Percentiles rank a stretch among this genome's conserved stretches.
These are phyloP conservation scores for Strix occidentalis DNA, from an alignment of 2,797 vertebrate genomes.

Conservation along the genomic window DNA sequence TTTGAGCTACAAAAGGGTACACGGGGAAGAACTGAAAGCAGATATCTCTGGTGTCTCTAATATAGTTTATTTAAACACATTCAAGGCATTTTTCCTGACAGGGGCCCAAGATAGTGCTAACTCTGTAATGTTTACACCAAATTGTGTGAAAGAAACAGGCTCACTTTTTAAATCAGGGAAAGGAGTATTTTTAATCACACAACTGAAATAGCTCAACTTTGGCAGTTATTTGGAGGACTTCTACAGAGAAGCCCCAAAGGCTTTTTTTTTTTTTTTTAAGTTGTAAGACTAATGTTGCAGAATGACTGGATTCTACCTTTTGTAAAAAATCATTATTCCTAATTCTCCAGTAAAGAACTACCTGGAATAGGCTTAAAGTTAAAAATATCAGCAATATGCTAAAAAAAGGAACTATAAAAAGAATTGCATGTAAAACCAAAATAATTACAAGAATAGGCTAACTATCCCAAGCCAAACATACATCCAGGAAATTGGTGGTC, in stretches of 20 bases:
- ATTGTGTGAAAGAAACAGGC: background rate
- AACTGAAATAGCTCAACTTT: background rate
- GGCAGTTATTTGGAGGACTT: background rate
- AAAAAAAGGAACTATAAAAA: background rate
- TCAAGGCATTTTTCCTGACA: background rate
- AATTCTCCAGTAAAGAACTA: background rate
- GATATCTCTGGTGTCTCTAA: background rate
- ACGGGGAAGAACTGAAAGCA: background rate
- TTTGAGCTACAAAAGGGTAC: background rate
- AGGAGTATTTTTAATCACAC: background rate
- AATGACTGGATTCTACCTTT: background rate
- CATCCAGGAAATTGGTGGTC: constrained; percentile 1
- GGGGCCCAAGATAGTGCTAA: background rate
- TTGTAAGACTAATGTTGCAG: background rate
- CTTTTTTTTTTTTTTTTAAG: background rate
- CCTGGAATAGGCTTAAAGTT: background rate
- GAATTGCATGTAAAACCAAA: background rate
- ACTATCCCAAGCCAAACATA: background rate
- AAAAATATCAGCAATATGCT: background rate
- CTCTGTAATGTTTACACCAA: background rate
- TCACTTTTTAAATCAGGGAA: background rate
- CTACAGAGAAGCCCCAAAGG: background rate
- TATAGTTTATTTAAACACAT: background rate
- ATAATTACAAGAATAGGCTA: constrained; percentile 32
- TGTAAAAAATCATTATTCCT: background rate